Base-by-base conservation (phyloP, 2,113 vertebrate genomes). In the Perca schrenkii region DNA sequence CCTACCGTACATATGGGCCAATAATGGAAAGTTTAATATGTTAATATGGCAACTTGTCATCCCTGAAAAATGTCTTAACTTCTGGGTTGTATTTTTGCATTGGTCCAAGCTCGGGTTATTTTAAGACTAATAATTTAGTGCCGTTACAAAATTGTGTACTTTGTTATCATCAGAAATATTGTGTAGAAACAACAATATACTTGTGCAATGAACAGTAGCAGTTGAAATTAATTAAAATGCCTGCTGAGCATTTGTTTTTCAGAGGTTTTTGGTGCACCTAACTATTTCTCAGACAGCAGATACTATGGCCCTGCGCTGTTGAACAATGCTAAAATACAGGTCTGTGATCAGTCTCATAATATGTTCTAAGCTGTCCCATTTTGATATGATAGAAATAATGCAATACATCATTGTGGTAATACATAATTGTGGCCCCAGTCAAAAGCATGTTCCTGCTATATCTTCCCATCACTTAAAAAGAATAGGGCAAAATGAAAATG, bases 401-500 rank as follows among this genome's bases (percentile, higher is more conserved):
- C 6, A 21, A n/a, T 75, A 15, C 21, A 85, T 63, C 3, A 77
- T 21, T 64, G 1, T 43, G 8, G 3, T 3, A 21, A n/a, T 75
- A 15, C 21, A 85, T 63, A 2, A 77, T 21, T 64, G 0, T 31
- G 47, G 19, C 25, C 12, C 13, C 34, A 80, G 40, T 57, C 72
- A 72, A 46, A 47, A 56, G 7, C 66, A 52, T 4, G 13, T 19
- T 57, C 25, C 62, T 31, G 25, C 47, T 19, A 7, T 2, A 69
- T 84, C 72, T 65, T 69, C 2, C 15, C 34, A 40, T 78, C 36
- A 61, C 10, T 57, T 67, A 25, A 69, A 80, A 57, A 66, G 5
- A 78, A 88, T 36, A 34, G 79, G 71, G 62, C 25, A 56, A 78
- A 80, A 75, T 63, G 46, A 72, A 71, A 79, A 36, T 12, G 28